phyloP scores from a whole-genome alignment of 2,888 invertebrate species.

The Drosophila yooni region DNA sequence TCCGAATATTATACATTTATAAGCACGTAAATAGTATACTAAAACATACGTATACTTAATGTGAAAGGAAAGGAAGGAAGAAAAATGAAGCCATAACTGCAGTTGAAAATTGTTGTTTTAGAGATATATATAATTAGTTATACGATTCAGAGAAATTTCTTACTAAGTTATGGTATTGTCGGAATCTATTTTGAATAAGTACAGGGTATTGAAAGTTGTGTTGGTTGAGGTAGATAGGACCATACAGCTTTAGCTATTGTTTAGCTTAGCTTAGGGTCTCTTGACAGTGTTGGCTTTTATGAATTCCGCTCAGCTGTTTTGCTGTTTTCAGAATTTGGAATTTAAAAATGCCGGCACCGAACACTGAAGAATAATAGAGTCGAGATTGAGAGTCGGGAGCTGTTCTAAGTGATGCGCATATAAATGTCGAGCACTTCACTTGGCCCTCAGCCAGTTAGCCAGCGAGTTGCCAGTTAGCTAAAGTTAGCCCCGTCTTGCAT shows the following conservation, averaged over 20 bases:
- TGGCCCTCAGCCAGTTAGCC: conserved; percentile 62
- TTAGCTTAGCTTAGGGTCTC: conserved; percentile 25
- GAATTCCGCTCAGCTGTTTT: conserved; percentile 75
- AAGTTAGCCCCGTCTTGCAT: conserved; percentile 48
- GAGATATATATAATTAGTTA: too few relatives aligned
- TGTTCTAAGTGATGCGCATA: conserved; percentile 81
- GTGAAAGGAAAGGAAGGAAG: background rate
- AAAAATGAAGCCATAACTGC: too few relatives aligned
- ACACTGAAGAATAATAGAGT: conserved; percentile 19
- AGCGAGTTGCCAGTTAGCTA: conserved; percentile 37
- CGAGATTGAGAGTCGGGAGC: conserved; percentile 20
- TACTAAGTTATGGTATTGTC: background rate
- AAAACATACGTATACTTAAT: background rate
- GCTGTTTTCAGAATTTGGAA: conserved; percentile 60
- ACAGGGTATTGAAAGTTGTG: conserved; percentile 26
- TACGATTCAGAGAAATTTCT: too few relatives aligned
- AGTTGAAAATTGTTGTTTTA: too few relatives aligned
- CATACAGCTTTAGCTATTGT: background rate
- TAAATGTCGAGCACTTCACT: conserved; percentile 76
- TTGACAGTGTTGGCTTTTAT: conserved; percentile 56
- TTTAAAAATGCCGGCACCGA: conserved; percentile 37
- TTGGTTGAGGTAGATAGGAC: background rate
- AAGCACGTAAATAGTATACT: background rate
- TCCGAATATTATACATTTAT: background rate
- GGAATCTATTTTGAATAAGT: background rate